Evolutionary conservation across 2,888 invertebrate species (phyloP).

Genomic region (Epistrophe grossulariae): DNA sequence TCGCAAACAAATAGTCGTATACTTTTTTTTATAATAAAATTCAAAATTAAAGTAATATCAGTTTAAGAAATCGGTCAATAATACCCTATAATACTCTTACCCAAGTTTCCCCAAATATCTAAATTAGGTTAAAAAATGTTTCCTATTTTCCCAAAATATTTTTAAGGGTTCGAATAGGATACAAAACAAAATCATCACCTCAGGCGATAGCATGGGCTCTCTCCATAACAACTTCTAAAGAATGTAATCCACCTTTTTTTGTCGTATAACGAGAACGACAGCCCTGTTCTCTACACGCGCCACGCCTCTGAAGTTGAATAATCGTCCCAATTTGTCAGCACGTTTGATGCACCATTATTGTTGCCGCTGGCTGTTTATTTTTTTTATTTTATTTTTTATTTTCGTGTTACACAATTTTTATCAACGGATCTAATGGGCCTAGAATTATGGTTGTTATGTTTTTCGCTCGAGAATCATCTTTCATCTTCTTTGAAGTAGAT

Average conservation of each 20-base stretch:
- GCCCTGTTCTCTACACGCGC: background rate
- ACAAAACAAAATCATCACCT: no score
- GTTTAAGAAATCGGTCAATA: no score
- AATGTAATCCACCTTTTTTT: background rate
- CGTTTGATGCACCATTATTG: slow-evolving; percentile 29
- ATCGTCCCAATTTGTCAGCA: slow-evolving; percentile 67
- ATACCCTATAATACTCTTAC: no score
- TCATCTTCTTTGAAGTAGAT: slow-evolving; percentile 31
- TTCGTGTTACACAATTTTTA: slow-evolving; percentile 37
- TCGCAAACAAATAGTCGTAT: no score
- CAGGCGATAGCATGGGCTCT: background rate
- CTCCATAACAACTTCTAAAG: background rate
- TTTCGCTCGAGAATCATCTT: slow-evolving; percentile 33
- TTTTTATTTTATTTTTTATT: slow-evolving; percentile 7
- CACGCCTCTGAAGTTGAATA: slow-evolving; percentile 40
- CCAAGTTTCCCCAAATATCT: no score
- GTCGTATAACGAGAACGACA: background rate
- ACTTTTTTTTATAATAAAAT: no score
- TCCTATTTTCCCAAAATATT: no score
- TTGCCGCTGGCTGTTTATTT: slow-evolving; percentile 25
- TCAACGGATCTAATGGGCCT: slow-evolving; percentile 46
- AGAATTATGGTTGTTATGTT: slow-evolving; percentile 57
- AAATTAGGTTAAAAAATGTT: no score
- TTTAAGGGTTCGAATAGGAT: no score
- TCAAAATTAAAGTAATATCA: no score